phyloP scores from a whole-genome alignment of 2,888 invertebrate genomes.

The Oeneis ivallda region DNA sequence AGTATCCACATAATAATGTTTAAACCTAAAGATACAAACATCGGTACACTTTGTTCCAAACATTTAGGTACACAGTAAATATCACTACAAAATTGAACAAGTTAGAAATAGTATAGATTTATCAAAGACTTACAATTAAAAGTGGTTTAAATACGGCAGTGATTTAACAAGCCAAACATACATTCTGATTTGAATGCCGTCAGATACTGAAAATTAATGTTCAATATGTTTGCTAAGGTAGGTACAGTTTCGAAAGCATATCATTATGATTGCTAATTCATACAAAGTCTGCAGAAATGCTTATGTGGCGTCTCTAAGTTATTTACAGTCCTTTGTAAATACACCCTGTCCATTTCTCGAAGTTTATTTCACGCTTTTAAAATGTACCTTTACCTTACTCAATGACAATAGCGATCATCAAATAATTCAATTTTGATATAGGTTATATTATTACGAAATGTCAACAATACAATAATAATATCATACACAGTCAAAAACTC shows the following conservation, averaged over 20 bases:
- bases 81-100: constrained; percentile 81
- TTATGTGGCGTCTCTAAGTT: not conserved
- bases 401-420: constrained; percentile 22
- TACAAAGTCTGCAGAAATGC: not conserved
- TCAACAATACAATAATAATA: constrained; percentile 57
- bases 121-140: constrained; percentile 75
- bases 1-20: constrained; percentile 65
- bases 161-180: constrained; percentile 72
- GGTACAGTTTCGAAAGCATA: constrained; percentile 4
- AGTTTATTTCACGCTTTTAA: not conserved
- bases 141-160: constrained; percentile 74
- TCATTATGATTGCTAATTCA: not conserved
- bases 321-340: not conserved
- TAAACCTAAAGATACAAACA: constrained; percentile 71
- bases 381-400: not conserved
- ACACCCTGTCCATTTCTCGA: not conserved
- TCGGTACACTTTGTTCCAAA: constrained; percentile 74
- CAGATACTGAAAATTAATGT: constrained; percentile 17
- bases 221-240: not conserved
- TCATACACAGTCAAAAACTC: constrained; percentile 60
- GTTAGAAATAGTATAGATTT: constrained; percentile 79
- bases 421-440: constrained; percentile 46
- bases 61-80: constrained; percentile 77
- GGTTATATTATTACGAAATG: constrained; percentile 48
- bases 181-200: constrained; percentile 38